A percentile compares a stretch with the other conserved stretches of the same genome.
These are phyloP conservation scores for Columba janthina DNA, from an alignment of 2,113 vertebrate species.

Conservation along the genomic window DNA sequence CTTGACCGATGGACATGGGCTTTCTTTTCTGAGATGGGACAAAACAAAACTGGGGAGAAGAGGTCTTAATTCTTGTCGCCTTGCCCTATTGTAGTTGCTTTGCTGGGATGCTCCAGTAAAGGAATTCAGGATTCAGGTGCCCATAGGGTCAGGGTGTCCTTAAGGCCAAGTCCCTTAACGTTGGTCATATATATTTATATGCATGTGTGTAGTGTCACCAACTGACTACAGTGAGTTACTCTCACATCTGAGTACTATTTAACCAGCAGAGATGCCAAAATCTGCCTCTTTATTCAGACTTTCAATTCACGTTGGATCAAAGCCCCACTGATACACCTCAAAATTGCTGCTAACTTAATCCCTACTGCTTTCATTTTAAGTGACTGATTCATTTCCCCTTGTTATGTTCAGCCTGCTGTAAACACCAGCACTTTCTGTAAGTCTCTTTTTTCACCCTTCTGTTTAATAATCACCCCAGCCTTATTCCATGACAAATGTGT, in stretches of 20 bases:
- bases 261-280: not conserved
- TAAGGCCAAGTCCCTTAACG: not conserved
- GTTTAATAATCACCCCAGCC: not conserved
- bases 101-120: not conserved
- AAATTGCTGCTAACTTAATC: not conserved
- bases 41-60: not conserved
- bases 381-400: not conserved
- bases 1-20: accelerated
- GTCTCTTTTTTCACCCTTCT: not conserved
- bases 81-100: not conserved
- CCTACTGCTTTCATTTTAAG: not conserved
- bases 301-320: slow-evolving; percentile 11
- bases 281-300: slow-evolving; percentile 1
- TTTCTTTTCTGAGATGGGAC: not conserved
- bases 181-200: too few species aligned
- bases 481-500: not conserved
- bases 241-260: not conserved
- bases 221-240: not conserved
- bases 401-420: not conserved
- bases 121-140: not conserved
- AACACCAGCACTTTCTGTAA: slow-evolving; percentile 3
- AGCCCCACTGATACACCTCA: slow-evolving; percentile 4
- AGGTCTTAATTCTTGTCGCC: not conserved
- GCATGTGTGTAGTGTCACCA: not conserved
- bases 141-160: not conserved